Evolutionary conservation across 2,113 vertebrate species (phyloP), one percentile per base, ranked within the genome.

Genomic region (Muscicapa adusta): DNA sequence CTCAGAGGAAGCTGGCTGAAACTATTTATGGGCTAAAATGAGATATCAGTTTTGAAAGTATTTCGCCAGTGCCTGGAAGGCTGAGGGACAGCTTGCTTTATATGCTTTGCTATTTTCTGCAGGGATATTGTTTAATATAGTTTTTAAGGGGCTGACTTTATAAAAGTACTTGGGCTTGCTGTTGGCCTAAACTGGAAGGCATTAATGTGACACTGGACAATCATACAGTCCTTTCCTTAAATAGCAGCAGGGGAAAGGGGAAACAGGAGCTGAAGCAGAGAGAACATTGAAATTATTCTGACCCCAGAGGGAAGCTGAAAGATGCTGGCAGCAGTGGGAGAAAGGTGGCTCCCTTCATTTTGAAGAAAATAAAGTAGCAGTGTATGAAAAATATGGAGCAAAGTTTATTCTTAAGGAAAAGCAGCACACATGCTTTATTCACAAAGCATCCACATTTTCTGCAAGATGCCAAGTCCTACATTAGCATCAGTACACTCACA

Each of bases 231-330:
- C 25, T 66, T 13, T 45, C 50, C 17, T 20, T 65, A 67, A 0
- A 0, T 0, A 26, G 42, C 51, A 77, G 75, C 2, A 1, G 7
- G 22, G 12, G 12, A 57, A 63, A 63, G 8, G 7, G 10, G 29
- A 25, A 18, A 70, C 3, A 20, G 12, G 9, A 28, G 25, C 12
- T 74, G 61, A 67, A 83, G 56, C 29, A 56, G 22, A 43, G 36
- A 72, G 57, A 8, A 33, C 33, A 28, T 2, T 63, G 29, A 82
- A 88, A 82, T 0, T 3, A 68, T 29, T 34, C 62, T 72, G 43
- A 61, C 6, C 26, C n/a, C n/a, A 53, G 47, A 70, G 16, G 23
- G 40, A 84, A 58, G 51, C 8, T 66, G 42, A 50, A 91, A 71
- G 68, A 34, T 38, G 24, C 48, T 54, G 74, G 74, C 58, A 88